Evolutionary conservation across 1,140 invertebrate species (phyloP).

Genomic region (Pinna nobilis): DNA sequence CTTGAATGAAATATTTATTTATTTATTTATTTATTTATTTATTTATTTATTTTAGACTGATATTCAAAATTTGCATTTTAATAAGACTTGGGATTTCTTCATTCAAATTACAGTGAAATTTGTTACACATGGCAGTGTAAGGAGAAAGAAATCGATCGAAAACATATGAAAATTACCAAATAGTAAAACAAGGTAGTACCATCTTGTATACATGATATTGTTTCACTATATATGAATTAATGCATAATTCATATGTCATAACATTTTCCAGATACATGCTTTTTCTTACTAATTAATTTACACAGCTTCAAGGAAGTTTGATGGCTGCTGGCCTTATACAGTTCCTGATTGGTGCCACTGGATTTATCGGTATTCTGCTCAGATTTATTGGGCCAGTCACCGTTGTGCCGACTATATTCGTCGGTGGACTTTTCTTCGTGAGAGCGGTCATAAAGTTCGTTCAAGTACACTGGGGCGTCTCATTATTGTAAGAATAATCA

Average conservation of each 20-base stretch:
- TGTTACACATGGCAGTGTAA: too few relatives aligned
- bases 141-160: too few relatives aligned
- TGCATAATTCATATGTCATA: constrained; percentile 9
- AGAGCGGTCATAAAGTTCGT: constrained; percentile 65
- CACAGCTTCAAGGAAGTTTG: constrained; percentile 59
- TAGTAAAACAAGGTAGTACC: too few relatives aligned
- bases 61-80: too few relatives aligned
- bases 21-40: too few relatives aligned
- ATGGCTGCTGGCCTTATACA: constrained; percentile 65
- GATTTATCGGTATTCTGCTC: constrained; percentile 83
- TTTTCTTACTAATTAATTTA: background rate
- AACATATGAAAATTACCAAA: too few relatives aligned
- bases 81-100: too few relatives aligned
- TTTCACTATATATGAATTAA: background rate
- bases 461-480: constrained; percentile 73
- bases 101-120: constrained; percentile 4
- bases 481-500: constrained; percentile 72
- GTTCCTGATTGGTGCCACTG: constrained; percentile 74
- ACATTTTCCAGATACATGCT: constrained; percentile 4
- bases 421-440: constrained; percentile 75
- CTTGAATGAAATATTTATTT: too few relatives aligned
- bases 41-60: too few relatives aligned
- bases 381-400: constrained; percentile 78
- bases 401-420: constrained; percentile 73
- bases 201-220: too few relatives aligned